Evolutionary conservation across 2,113 vertebrate species (phyloP), one percentile per base, ranked within the genome.

Genomic region (Antechinus stuartii): DNA sequence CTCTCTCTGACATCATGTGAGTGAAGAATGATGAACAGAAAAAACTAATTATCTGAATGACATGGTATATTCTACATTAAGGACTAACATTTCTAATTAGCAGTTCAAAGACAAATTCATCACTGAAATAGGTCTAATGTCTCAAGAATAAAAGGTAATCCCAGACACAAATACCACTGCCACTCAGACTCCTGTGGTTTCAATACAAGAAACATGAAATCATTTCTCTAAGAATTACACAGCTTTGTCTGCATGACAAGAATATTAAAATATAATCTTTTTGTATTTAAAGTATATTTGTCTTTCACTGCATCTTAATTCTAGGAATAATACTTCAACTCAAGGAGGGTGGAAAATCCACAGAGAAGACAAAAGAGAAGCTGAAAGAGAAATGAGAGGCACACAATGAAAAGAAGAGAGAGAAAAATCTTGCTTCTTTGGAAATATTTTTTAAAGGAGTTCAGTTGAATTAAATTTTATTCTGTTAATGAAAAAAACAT

Each of bases 251-350:
- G 56, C 6, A 49, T 42, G 76, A 94, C 55, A 94, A 94, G 56
- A 95, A 92, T 97, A 97, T 95, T 95, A 97, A 97, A 96, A 96
- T 42, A 57, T 91, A 26, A 94, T 54, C 42, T 97, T 97, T 98
- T 90, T 95, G 91, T 95, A 96, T 30, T 76, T 94, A 30, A 35
- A 35, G 26, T 61, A 90, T 93, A 93, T 22, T 89, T 14, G 93
- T 96, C 50, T 96, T 35, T 94, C 89, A 94, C 46, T 94, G 91
- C 19, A 93, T 93, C 84, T 95, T 93, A 97, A 93, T 68, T 47
- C 27, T 89, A 96, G 96, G 94, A 95, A 94, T 57, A 95, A 68
- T 91, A 94, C 61, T n/a, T 54, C 94, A 35, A 52, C 57, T 92
- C 94, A 90, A 49, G 91, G 27, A 25, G 2, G 54, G 76, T 3